Evolutionary conservation across 2,888 invertebrate genomes (phyloP), one percentile per base, ranked within the genome.

Genomic region (Trisateles emortualis): DNA sequence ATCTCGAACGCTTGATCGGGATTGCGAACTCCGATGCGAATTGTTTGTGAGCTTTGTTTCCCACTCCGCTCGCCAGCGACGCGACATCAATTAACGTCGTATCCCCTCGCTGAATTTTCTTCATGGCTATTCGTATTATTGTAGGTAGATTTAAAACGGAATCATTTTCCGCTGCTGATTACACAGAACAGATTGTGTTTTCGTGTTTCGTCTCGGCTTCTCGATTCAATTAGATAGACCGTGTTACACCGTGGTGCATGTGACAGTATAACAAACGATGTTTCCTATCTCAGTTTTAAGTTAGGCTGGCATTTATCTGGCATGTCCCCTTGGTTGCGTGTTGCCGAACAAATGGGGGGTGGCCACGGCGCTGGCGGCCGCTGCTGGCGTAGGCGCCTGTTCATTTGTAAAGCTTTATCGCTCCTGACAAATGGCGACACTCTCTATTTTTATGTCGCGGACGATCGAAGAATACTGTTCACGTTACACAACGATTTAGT

Each of bases 31-130:
- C 83, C 88, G 81, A 90, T 90, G 88, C 83, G 91, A 91, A 92
- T 92, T 92, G 92, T 92, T 92, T 90, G 90, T 88, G 87, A 91
- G 87, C 90, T 88, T 92, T 92, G 91, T 91, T 88, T 88, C 86
- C 85, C 87, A 86, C 84, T 86, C 82, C 83, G 78, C 81, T 87
- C 86, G 84, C 84, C 86, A 80, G 83, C 86, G 86, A 88, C 86
- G 89, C 90, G 90, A 89, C 89, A 91, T 92, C 92, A 92, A 92
- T 92, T 92, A 92, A 91, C 88, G 87, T 88, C 84, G 86, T 81
- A 86, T 82, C 79, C 83, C 81, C 80, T 83, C 79, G 79, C 84
- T 86, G 86, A 86, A 89, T 90, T 89, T 90, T 88, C 89, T 89
- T 87, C 84, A 76, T 83, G 76, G 82, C 78, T 70, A 74, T 84